Conservation (phyloP, 2,888 invertebrate genomes). For the Polietes domitor region DNA sequence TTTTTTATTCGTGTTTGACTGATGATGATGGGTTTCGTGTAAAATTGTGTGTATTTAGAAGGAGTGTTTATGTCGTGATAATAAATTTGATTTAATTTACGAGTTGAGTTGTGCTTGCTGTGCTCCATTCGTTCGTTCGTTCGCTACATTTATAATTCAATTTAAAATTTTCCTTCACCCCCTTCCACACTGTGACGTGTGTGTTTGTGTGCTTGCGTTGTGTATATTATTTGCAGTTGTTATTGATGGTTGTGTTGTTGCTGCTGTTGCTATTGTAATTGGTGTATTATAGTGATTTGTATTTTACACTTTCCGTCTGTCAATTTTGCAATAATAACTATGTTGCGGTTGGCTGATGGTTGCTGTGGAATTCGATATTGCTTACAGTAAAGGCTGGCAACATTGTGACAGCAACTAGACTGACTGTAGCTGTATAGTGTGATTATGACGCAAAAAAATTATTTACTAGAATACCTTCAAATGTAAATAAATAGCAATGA, state of each 20-base stretch:
- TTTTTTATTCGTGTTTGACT: slow-evolving; percentile 45
- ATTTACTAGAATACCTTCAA: no score
- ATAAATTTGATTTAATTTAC: slow-evolving; percentile 67
- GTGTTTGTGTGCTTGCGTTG: no score
- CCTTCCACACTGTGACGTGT: slow-evolving; percentile 2
- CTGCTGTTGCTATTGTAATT: slow-evolving; percentile 10
- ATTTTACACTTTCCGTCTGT: slow-evolving; percentile 14
- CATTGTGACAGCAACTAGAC: not conserved
- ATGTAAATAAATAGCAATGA: no score
- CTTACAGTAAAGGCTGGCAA: not conserved
- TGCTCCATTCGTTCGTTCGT: slow-evolving; percentile 7
- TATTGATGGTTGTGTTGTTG: slow-evolving; percentile 18
- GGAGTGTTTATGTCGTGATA: slow-evolving; percentile 65
- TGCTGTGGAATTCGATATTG: not conserved
- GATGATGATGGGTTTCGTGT: slow-evolving; percentile 43
- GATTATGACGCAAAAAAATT: no score
- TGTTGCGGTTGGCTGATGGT: not conserved
- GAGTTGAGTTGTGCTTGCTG: slow-evolving; percentile 43
- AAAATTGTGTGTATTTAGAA: slow-evolving; percentile 47
- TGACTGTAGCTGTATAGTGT: no score
- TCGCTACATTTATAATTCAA: slow-evolving; percentile 58
- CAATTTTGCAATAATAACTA: slow-evolving; percentile 9
- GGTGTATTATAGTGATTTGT: slow-evolving; percentile 37
- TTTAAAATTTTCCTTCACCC: slow-evolving; percentile 41
- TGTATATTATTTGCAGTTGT: slow-evolving; percentile 10